A percentile compares a stretch with the other conserved stretches of the same genome.
phyloP scores from a whole-genome alignment of 2,888 invertebrate species.

The Lypha dubia region DNA sequence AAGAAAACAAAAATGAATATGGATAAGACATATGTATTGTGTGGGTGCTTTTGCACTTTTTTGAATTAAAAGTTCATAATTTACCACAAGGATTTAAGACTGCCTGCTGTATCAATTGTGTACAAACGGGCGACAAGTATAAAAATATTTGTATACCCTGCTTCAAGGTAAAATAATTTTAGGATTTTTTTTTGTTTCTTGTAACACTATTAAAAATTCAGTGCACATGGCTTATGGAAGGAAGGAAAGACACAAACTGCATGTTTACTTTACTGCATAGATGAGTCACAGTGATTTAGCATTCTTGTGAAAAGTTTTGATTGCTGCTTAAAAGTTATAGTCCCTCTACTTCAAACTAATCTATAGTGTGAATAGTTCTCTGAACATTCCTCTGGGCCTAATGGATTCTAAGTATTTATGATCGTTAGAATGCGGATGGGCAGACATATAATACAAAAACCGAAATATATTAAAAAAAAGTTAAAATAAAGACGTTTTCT shows the following conservation, averaged over 20 bases:
- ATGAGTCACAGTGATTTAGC: no score
- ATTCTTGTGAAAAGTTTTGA: no score
- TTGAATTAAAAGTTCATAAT: slow-evolving; percentile 38
- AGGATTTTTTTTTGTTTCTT: neutral
- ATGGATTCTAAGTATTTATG: no score
- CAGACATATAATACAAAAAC: no score
- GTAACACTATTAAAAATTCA: neutral
- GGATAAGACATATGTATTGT: slow-evolving; percentile 22
- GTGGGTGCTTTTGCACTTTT: slow-evolving; percentile 36
- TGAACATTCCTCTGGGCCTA: no score
- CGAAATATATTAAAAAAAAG: no score
- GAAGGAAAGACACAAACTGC: neutral
- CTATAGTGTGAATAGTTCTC: no score
- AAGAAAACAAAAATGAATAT: slow-evolving; percentile 25
- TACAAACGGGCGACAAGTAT: slow-evolving; percentile 19
- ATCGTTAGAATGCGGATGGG: no score
- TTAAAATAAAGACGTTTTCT: no score
- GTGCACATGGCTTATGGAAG: neutral
- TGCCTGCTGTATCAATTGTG: slow-evolving; percentile 42
- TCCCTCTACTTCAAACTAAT: no score
- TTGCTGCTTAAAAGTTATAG: no score
- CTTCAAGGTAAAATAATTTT: slow-evolving; percentile 16
- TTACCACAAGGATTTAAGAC: slow-evolving; percentile 41
- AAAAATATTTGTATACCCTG: slow-evolving; percentile 47
- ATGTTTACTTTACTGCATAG: no score